A percentile compares a stretch with the other conserved stretches of the same genome.
These are phyloP conservation scores for Girardia tigrina DNA, from an alignment of 2,888 invertebrate genomes.

Conservation along the genomic window DNA sequence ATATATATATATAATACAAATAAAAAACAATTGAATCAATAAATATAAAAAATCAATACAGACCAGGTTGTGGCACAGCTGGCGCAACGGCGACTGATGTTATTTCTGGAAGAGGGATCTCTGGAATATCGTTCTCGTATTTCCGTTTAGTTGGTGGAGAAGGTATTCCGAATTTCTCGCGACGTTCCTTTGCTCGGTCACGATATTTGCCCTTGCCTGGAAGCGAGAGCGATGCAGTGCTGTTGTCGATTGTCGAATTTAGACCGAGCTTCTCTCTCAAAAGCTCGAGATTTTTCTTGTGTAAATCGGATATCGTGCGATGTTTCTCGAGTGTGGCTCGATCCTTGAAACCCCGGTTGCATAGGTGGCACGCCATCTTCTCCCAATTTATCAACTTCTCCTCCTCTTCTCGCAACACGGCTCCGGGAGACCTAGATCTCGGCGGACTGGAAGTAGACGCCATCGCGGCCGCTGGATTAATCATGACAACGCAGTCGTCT, in stretches of 20 bases:
- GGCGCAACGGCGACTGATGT: neutral
- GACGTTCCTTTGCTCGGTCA: slow-evolving; percentile 84
- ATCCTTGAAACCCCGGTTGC: slow-evolving; percentile 81
- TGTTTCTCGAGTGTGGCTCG: slow-evolving; percentile 75
- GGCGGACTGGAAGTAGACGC: slow-evolving; percentile 14
- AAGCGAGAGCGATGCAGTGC: neutral
- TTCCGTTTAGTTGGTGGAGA: slow-evolving; percentile 26
- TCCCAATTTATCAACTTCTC: slow-evolving; percentile 59
- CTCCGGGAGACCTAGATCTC: slow-evolving; percentile 35
- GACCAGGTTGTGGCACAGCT: neutral
- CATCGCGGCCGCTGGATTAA: slow-evolving; percentile 38
- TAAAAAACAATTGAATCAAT: neutral
- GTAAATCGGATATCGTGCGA: slow-evolving; percentile 77
- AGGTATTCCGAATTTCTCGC: slow-evolving; percentile 61
- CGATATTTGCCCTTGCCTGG: slow-evolving; percentile 57
- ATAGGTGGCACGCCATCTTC: slow-evolving; percentile 78
- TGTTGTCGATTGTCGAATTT: neutral
- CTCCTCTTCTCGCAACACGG: slow-evolving; percentile 49
- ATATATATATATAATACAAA: neutral
- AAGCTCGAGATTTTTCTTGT: slow-evolving; percentile 56
- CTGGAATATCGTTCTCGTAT: neutral
- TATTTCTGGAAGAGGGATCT: neutral
- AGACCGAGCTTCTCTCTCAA: neutral
- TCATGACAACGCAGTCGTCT: slow-evolving; percentile 51
- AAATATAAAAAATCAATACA: neutral